A percentile compares a stretch with the other conserved stretches of the same genome.
Conservation (phyloP, 2,797 vertebrate genomes). For the Danio aesculapii region DNA sequence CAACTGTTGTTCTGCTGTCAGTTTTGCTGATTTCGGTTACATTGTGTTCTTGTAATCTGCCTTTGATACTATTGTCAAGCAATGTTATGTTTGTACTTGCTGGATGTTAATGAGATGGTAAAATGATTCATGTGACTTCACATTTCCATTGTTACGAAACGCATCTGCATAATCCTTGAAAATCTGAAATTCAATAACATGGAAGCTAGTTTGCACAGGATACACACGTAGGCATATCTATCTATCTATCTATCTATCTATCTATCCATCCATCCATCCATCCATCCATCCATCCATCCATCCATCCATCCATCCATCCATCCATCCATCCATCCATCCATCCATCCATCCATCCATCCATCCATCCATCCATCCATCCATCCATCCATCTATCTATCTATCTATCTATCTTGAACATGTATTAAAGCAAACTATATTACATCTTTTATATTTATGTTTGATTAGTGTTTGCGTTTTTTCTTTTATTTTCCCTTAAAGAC, state of each 20-base stretch:
- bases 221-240: not conserved
- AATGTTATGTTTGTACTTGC: not conserved
- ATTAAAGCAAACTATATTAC: no score
- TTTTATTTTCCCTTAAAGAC: no score
- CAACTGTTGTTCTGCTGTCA: slow-evolving; percentile 1
- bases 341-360: not conserved
- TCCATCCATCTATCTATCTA: not conserved
- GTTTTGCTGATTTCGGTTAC: not conserved
- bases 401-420: not conserved
- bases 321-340: not conserved
- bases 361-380: not conserved
- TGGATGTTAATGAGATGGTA: slow-evolving; percentile 2
- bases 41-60: slow-evolving; percentile 14
- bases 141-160: slow-evolving; percentile 11
- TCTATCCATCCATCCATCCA: not conserved
- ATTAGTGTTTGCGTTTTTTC: no score
- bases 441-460: no score
- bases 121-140: slow-evolving; percentile 11
- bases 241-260: not conserved
- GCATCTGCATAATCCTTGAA: not conserved
- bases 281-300: not conserved
- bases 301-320: not conserved
- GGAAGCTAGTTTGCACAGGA: not conserved
- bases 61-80: not conserved
- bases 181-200: slow-evolving; percentile 10